These are phyloP conservation scores for Troilus luridus DNA, from an alignment of 2,888 invertebrate genomes.

Conservation along the genomic window DNA sequence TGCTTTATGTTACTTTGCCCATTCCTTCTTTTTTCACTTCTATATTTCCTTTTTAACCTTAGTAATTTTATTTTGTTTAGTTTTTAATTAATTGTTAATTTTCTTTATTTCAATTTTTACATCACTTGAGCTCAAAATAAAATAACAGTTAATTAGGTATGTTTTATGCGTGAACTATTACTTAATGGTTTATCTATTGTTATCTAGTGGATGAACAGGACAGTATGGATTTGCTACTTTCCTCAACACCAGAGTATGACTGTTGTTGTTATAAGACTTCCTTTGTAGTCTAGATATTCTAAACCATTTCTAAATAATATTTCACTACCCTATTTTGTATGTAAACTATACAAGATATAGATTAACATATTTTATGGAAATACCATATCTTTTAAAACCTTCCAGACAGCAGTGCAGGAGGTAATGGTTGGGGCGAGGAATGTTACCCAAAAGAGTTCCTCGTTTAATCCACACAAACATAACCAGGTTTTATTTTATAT, in stretches of 20 bases:
- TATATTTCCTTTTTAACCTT: neutral
- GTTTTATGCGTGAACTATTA: neutral
- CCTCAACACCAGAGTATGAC: neutral
- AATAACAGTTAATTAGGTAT: neutral
- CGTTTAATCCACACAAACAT: too few species aligned
- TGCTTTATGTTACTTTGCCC: neutral
- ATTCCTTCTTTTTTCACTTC: constrained; percentile 19
- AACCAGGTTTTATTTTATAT: too few species aligned
- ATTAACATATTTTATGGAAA: too few species aligned
- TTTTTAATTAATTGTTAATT: too few species aligned
- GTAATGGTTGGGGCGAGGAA: too few species aligned
- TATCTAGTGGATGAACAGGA: neutral
- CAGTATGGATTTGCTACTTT: neutral
- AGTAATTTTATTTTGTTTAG: neutral
- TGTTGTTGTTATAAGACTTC: neutral
- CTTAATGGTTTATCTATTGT: neutral
- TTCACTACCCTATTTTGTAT: too few species aligned
- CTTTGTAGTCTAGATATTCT: neutral
- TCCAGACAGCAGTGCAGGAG: too few species aligned
- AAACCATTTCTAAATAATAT: too few species aligned
- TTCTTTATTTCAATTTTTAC: neutral
- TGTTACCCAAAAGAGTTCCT: too few species aligned
- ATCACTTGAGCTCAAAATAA: neutral
- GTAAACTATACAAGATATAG: too few species aligned
- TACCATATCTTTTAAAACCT: too few species aligned